phyloP scores from a whole-genome alignment of 2,113 vertebrate genomes.

The Dicerorhinus sumatrensis region DNA sequence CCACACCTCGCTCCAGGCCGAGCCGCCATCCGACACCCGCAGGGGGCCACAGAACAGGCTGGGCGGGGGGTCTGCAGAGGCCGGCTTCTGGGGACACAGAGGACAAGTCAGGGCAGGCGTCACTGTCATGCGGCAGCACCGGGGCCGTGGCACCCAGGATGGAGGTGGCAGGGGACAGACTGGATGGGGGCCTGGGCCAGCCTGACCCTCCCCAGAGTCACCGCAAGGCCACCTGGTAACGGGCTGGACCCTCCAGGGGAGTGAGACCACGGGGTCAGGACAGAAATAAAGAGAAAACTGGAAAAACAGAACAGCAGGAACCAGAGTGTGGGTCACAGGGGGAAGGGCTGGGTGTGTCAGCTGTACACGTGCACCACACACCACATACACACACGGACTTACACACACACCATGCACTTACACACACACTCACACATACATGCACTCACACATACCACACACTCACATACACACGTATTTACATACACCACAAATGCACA shows the following conservation, averaged over 20 bases:
- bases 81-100: constrained; percentile 87
- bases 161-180: neutral
- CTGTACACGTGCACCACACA: neutral
- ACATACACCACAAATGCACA: no score
- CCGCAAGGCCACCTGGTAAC: neutral
- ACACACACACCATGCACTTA: no score
- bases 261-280: neutral
- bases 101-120: neutral
- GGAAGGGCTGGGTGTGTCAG: neutral
- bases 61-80: constrained; percentile 85
- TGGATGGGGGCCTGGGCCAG: neutral
- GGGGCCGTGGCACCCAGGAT: neutral
- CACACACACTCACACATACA: neutral
- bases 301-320: neutral
- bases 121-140: neutral
- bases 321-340: rapidly evolving
- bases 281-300: neutral
- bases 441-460: neutral
- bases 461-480: no score
- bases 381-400: no score
- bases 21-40: constrained; percentile 92
- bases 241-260: neutral
- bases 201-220: neutral
- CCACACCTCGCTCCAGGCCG: constrained; percentile 92
- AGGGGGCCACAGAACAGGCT: constrained; percentile 91